phyloP scores from a whole-genome alignment of 1,140 invertebrate species.

The Idris sp. region DNA sequence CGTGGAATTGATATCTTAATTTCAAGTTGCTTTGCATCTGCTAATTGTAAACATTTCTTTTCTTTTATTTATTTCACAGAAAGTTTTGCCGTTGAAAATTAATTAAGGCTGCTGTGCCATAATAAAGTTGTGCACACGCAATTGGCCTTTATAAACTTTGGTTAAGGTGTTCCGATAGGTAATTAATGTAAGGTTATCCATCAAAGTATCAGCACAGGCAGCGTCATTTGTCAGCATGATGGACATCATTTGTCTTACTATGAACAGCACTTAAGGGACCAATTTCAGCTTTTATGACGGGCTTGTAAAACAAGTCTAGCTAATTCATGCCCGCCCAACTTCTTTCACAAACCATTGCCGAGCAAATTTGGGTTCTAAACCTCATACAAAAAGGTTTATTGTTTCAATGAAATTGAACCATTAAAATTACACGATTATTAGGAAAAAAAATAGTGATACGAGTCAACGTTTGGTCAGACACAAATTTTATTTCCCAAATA shows the following conservation, averaged over 20 bases:
- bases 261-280: slow-evolving; percentile 47
- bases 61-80: too few species aligned
- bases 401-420: not conserved
- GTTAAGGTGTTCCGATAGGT: slow-evolving; percentile 26
- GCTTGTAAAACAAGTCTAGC: slow-evolving; percentile 46
- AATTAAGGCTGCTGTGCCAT: too few species aligned
- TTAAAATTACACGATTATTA: slow-evolving; percentile 31
- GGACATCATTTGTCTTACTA: slow-evolving; percentile 56
- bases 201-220: slow-evolving; percentile 45
- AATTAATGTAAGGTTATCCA: slow-evolving; percentile 56
- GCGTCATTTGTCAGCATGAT: slow-evolving; percentile 54
- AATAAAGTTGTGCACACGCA: too few species aligned
- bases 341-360: slow-evolving; percentile 33
- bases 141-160: slow-evolving; percentile 42
- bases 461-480: not conserved
- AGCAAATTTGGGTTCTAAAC: too few species aligned
- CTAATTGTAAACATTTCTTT: too few species aligned
- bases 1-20: too few species aligned
- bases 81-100: too few species aligned
- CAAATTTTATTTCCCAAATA: too few species aligned
- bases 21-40: too few species aligned
- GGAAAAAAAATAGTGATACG: slow-evolving; percentile 8
- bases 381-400: slow-evolving; percentile 10
- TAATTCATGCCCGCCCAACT: slow-evolving; percentile 26
- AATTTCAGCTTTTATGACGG: slow-evolving; percentile 50